Evolutionary conservation across 2,888 invertebrate species (phyloP).

Genomic region (Phanerotoma sp.): DNA sequence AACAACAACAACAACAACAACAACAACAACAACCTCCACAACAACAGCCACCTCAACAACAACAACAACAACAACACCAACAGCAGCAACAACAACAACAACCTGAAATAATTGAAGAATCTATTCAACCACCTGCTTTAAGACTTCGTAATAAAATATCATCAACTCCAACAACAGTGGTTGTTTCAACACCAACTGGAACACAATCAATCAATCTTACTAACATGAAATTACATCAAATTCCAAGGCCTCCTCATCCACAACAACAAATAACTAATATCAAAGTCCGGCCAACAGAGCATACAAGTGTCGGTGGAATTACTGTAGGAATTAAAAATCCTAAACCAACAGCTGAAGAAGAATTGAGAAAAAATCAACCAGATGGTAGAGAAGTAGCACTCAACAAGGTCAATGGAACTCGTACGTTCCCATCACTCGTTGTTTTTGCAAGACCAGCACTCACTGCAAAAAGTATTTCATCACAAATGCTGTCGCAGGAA

Average conservation of each 20-base stretch:
- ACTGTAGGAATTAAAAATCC: slow-evolving; percentile 55
- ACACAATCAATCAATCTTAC: neutral
- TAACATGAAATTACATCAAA: slow-evolving; percentile 27
- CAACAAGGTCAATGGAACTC: slow-evolving; percentile 76
- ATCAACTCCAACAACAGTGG: neutral
- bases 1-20: slow-evolving; percentile 28
- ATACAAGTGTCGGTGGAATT: slow-evolving; percentile 72
- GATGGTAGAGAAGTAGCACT: slow-evolving; percentile 75
- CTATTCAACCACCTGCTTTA: neutral
- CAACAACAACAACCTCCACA: neutral
- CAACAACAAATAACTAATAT: slow-evolving; percentile 25
- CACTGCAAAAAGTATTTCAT: slow-evolving; percentile 65
- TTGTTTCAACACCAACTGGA: neutral
- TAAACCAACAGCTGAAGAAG: slow-evolving; percentile 51
- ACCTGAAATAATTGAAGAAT: slow-evolving; percentile 50
- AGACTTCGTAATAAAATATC: slow-evolving; percentile 2
- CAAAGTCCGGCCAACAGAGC: slow-evolving; percentile 66
- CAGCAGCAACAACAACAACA: too few relatives aligned
- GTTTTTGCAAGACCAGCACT: slow-evolving; percentile 81
- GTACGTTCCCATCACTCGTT: slow-evolving; percentile 84
- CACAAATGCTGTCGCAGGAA: slow-evolving; percentile 51
- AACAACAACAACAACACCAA: too few relatives aligned
- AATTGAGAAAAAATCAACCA: slow-evolving; percentile 66
- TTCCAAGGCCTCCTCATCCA: slow-evolving; percentile 13
- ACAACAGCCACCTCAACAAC: too few relatives aligned